These are phyloP conservation scores for Sminthopsis crassicaudata DNA, from an alignment of 2,113 vertebrate genomes.

Conservation along the genomic window DNA sequence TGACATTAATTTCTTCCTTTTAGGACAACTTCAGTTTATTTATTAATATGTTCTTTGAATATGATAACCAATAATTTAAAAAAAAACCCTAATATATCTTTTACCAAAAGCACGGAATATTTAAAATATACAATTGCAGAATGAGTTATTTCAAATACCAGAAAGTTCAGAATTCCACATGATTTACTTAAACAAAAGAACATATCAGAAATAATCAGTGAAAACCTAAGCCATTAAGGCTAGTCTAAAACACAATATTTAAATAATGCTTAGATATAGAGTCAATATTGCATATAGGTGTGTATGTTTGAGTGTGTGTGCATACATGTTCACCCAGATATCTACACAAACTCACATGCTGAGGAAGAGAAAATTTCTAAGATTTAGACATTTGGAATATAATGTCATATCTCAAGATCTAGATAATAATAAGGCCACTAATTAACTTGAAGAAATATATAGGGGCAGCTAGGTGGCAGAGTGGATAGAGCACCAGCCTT, in stretches of 20 bases:
- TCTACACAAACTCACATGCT: background rate
- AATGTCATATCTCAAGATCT: background rate
- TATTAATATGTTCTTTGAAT: background rate
- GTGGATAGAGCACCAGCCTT: no score
- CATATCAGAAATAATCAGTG: background rate
- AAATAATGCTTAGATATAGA: background rate
- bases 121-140: background rate
- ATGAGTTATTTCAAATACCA: background rate
- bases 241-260: background rate
- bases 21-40: background rate
- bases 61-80: background rate
- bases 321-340: background rate
- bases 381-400: background rate
- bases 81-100: background rate
- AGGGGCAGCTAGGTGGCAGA: no score
- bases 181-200: background rate
- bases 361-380: background rate
- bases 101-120: background rate
- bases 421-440: background rate
- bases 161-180: background rate
- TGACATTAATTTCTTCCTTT: background rate
- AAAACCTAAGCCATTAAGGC: background rate
- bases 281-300: background rate
- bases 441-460: background rate
- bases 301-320: background rate